These are phyloP conservation scores for Zosterops japonicus DNA, from an alignment of 2,113 vertebrate genomes.

Conservation along the genomic window DNA sequence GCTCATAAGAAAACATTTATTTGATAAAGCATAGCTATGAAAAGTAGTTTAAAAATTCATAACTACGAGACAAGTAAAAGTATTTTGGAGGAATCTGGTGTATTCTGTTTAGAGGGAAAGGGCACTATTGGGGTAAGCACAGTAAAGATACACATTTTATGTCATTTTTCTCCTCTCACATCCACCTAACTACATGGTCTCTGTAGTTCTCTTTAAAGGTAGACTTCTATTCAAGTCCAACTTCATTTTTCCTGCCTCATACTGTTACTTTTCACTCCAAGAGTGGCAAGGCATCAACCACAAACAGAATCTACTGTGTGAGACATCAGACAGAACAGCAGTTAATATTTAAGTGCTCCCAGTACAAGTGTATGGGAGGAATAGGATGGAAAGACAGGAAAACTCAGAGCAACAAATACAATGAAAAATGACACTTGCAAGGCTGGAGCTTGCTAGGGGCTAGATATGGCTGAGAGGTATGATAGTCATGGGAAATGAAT, in stretches of 20 bases:
- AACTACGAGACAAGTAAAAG: not conserved
- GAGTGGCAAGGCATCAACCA: not conserved
- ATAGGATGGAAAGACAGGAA: not conserved
- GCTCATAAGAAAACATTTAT: not conserved
- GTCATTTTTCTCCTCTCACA: not conserved
- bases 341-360: not conserved
- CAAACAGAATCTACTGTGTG: accelerated
- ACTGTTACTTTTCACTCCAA: not conserved
- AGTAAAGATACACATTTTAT: not conserved
- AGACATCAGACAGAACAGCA: not conserved
- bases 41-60: not conserved
- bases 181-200: not conserved
- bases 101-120: not conserved
- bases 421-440: not conserved
- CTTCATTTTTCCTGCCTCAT: not conserved
- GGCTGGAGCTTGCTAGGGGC: not conserved
- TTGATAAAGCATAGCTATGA: not conserved
- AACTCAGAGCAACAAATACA: not conserved
- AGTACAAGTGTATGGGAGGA: not conserved
- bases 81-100: not conserved
- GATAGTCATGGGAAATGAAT: not conserved
- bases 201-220: not conserved
- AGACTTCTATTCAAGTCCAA: not conserved
- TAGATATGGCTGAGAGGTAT: not conserved
- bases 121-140: accelerated